A percentile compares a stretch with the other conserved stretches of the same genome.
phyloP scores from a whole-genome alignment of 2,888 invertebrate genomes.

The Agrenia bidenticulata region DNA sequence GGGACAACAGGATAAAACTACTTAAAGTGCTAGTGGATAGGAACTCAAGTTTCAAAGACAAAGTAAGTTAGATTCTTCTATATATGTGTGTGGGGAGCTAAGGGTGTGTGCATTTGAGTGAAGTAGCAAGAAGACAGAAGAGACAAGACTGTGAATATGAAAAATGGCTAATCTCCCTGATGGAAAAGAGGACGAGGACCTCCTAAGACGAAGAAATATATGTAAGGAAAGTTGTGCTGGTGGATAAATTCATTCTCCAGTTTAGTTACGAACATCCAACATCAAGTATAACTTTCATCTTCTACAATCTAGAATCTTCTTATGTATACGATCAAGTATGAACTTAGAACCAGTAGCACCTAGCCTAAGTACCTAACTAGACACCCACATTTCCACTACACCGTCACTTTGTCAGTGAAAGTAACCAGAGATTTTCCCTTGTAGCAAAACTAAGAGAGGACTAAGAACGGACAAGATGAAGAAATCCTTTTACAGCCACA shows the following conservation, averaged over 20 bases:
- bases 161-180: constrained; percentile 48
- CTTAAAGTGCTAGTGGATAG: background rate
- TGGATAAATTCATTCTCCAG: background rate
- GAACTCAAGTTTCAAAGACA: constrained; percentile 3
- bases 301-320: background rate
- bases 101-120: constrained; percentile 9
- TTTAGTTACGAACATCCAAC: background rate
- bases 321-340: background rate
- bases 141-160: constrained; percentile 43
- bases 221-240: background rate
- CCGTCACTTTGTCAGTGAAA: too few relatives aligned
- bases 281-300: background rate
- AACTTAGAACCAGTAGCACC: too few relatives aligned
- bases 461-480: background rate
- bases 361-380: too few relatives aligned
- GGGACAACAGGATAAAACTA: constrained; percentile 27
- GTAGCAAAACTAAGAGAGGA: background rate
- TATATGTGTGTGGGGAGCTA: background rate
- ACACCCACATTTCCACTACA: too few relatives aligned
- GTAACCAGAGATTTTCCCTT: too few relatives aligned
- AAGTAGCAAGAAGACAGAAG: constrained; percentile 11
- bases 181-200: constrained; percentile 30
- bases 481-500: too few relatives aligned
- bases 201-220: background rate
- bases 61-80: background rate